A percentile compares a stretch with the other conserved stretches of the same genome.
phyloP scores from a whole-genome alignment of 2,888 invertebrate species.

The Tipula vernalis region DNA sequence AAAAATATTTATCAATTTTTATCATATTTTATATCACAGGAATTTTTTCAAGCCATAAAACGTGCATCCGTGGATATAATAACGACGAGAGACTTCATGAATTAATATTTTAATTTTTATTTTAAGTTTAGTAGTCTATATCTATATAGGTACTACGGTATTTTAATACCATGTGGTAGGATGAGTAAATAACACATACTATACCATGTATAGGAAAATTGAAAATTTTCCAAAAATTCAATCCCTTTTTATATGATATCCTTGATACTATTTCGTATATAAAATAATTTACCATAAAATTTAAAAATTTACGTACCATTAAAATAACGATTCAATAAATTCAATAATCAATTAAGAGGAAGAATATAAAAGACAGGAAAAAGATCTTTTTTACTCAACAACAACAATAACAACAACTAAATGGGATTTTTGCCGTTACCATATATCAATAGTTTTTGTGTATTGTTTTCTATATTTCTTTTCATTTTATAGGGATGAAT shows the following conservation, averaged over 20 bases:
- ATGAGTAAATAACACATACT: not conserved
- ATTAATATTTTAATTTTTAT: not conserved
- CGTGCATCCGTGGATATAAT: not conserved
- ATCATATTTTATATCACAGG: not conserved
- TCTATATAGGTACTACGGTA: not conserved
- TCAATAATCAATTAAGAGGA: slow-evolving; percentile 10
- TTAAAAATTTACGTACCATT: slow-evolving; percentile 6
- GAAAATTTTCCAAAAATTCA: not conserved
- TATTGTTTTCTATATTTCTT: not conserved
- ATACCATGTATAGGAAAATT: not conserved
- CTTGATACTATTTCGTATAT: not conserved
- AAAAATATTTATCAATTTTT: not conserved
- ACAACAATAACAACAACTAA: not conserved
- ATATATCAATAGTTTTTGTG: not conserved
- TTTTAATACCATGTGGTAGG: too few species aligned
- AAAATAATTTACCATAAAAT: not conserved
- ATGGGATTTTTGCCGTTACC: not conserved
- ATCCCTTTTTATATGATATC: not conserved
- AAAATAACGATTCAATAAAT: slow-evolving; percentile 8
- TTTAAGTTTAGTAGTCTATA: not conserved
- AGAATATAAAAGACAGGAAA: slow-evolving; percentile 8
- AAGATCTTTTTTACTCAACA: not conserved
- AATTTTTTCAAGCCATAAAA: not conserved
- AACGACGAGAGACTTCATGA: not conserved
- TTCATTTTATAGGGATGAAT: not conserved